Base-by-base conservation (phyloP, 2,888 invertebrate species). In the Drepana falcataria region DNA sequence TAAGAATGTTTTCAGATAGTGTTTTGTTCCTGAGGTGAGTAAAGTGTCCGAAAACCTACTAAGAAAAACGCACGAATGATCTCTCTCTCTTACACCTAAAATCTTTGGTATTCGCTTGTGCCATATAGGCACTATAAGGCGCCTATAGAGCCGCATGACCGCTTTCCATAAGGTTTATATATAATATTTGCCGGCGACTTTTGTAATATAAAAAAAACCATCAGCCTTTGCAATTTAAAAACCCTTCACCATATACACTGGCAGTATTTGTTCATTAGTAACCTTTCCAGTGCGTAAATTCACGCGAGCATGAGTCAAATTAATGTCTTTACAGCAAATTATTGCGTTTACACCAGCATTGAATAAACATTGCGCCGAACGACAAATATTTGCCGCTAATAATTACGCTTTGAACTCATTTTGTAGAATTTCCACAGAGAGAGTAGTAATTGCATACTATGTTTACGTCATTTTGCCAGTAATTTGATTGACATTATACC, bases 351-450 rank as follows among this genome's bases (percentile, higher is more conserved):
- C 51, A 51, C 2, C 49, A 48, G 41, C 49, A 40, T 49, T 7
- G 40, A 56, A 53, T 55, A 60, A 62, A 63, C 51, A 60, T 47
- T 56, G 49, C 56, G 53, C 53, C 48, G 48, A 49, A 53, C 44
- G 52, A 56, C 68, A 72, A 76, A 70, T 68, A 69, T 75, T 75
- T 73, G 61, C 58, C 21, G 54, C 44, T 55, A 66, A 70, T 73
- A 74, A 80, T 79, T 74, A 70, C 61, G 59, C 59, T 67, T 64
- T 65, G 64, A 71, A 75, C 68, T 71, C 76, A 74, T 76, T 21
- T 75, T 75, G 68, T 60, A 57, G 57, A 60, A 61, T 68, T 65
- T 67, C 68, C 62, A 58, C 66, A 56, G 62, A 66, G 61, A 51
- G 56, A 66, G 71, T 73, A 72, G 75, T 78, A 60, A 74, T 68